A percentile compares a stretch with the other conserved stretches of the same genome.
These are phyloP conservation scores for Bombus confusus DNA, from an alignment of 1,140 invertebrate genomes.

Conservation along the genomic window DNA sequence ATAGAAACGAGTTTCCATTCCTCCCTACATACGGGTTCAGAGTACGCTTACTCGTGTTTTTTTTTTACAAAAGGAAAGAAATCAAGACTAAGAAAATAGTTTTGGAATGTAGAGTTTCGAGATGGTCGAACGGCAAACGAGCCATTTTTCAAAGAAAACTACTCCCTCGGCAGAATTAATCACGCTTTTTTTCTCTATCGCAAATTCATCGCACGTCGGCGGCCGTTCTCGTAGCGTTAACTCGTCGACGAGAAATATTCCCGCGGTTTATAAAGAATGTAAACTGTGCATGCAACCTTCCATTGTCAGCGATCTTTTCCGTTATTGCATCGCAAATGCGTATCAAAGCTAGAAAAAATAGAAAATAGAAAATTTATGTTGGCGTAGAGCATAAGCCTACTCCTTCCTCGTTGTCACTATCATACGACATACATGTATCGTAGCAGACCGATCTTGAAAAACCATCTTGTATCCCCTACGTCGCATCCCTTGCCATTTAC, in stretches of 20 bases:
- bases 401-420: slow-evolving; percentile 36
- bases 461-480: slow-evolving; percentile 23
- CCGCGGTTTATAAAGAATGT: background rate
- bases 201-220: slow-evolving; percentile 32
- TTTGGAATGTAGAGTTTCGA: background rate
- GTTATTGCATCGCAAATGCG: slow-evolving; percentile 4
- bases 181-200: slow-evolving; percentile 49
- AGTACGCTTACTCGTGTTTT: background rate
- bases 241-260: slow-evolving; percentile 12
- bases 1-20: slow-evolving; percentile 28
- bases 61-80: background rate
- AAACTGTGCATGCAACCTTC: background rate
- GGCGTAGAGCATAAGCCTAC: slow-evolving; percentile 9
- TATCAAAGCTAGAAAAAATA: background rate
- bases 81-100: slow-evolving; percentile 18
- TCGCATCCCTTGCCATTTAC: slow-evolving; percentile 43
- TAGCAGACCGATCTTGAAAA: slow-evolving; percentile 34
- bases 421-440: slow-evolving; percentile 18
- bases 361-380: slow-evolving; percentile 65
- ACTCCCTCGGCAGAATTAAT: slow-evolving; percentile 58
- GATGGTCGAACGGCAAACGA: slow-evolving; percentile 30
- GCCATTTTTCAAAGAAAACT: slow-evolving; percentile 59
- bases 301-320: slow-evolving; percentile 21
- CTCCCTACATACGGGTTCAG: background rate
- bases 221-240: slow-evolving; percentile 33